Conservation (phyloP, 2,797 vertebrate genomes). For the Anguilla marmorata region DNA sequence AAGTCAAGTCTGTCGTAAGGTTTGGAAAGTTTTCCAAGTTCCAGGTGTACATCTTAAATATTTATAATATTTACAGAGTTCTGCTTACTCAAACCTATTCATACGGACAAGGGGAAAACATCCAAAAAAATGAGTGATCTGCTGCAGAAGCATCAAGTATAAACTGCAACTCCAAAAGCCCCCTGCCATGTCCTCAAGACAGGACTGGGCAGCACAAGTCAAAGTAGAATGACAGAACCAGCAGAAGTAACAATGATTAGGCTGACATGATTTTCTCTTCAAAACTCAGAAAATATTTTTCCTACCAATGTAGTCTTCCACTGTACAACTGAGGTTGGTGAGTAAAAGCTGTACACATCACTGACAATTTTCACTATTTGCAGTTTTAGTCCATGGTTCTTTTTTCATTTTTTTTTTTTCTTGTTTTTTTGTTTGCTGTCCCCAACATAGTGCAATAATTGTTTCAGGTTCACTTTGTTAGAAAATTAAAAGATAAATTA, state of each 20-base stretch:
- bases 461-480: conserved; percentile 73
- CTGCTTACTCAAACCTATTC: conserved; percentile 57
- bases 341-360: conserved; percentile 48
- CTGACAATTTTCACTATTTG: conserved; percentile 67
- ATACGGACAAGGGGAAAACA: neutral
- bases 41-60: conserved; percentile 74
- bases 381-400: conserved; percentile 75
- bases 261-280: conserved; percentile 61
- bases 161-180: conserved; percentile 78
- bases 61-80: conserved; percentile 95
- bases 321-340: conserved; percentile 53
- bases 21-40: conserved; percentile 26
- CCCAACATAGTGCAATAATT: conserved; percentile 79
- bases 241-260: conserved; percentile 62
- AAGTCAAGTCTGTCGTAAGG: conserved; percentile 2
- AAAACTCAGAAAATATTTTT: conserved; percentile 44
- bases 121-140: neutral
- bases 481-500: conserved; percentile 62
- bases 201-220: conserved; percentile 61
- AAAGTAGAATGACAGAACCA: conserved; percentile 65
- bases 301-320: conserved; percentile 48
- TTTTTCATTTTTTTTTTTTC: conserved; percentile 35
- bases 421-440: conserved; percentile 40
- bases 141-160: conserved; percentile 49
- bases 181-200: conserved; percentile 58